These are phyloP conservation scores for Brienomyrus longianalis DNA, from an alignment of 2,113 vertebrate species.

Conservation along the genomic window DNA sequence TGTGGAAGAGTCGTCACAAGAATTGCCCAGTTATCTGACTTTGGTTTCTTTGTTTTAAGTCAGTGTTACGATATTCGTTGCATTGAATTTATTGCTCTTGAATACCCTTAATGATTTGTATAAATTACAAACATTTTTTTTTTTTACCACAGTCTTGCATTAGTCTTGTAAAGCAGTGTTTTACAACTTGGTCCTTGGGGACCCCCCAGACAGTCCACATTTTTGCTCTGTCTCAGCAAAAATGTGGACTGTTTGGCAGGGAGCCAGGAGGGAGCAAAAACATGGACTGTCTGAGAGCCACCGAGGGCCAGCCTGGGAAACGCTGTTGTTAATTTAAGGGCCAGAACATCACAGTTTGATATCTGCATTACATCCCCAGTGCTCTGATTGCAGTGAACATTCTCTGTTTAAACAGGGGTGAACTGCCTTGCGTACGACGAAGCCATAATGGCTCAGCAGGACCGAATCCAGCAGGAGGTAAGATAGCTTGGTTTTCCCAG, in stretches of 20 bases:
- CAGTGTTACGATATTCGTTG: neutral
- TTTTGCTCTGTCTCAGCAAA: neutral
- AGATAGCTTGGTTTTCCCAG: slow-evolving; percentile 31
- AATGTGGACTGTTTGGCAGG: neutral
- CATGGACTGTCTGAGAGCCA: neutral
- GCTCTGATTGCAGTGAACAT: neutral
- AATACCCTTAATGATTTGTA: neutral
- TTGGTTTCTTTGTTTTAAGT: neutral
- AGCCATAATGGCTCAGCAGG: slow-evolving; percentile 89
- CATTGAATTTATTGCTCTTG: neutral
- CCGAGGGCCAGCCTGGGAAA: neutral
- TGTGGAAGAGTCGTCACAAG: neutral
- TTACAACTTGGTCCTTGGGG: neutral
- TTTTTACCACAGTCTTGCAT: neutral
- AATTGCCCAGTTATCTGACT: neutral
- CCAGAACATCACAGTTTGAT: neutral
- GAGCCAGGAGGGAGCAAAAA: neutral
- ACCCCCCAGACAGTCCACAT: neutral
- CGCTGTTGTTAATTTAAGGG: neutral
- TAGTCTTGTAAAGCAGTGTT: neutral
- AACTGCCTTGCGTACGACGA: slow-evolving; percentile 86
- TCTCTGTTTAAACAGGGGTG: slow-evolving; percentile 55
- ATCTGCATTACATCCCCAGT: neutral
- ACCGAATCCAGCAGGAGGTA: slow-evolving; percentile 90
- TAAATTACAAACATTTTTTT: neutral